Base-by-base conservation (phyloP, 2,888 invertebrate genomes). In the Drosophila birchii region DNA sequence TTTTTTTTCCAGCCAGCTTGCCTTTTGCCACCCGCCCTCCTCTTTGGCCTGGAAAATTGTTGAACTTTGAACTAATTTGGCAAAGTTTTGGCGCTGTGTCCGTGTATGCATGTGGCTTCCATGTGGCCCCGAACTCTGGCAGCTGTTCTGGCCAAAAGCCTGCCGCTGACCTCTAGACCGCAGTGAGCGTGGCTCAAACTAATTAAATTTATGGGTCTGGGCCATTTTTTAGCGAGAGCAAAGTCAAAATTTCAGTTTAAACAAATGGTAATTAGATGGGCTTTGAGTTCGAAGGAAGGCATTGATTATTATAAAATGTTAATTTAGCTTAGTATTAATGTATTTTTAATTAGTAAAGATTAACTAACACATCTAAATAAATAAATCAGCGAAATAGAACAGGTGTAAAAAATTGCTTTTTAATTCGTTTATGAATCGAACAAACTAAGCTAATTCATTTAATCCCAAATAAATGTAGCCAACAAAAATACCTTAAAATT, bases 61-160 rank as follows among this genome's bases (percentile, higher is more conserved):
- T 89, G 78, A 85, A 85, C 88, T 85, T 87, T 87, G 83, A 89
- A 87, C 85, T 87, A 89, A 85, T 85, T 85, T 89, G 75, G 71
- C 61, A 82, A 85, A 77, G 76, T 85, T 85, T 78, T 62, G 75
- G 60, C 44, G 56, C 72, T 63, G 53, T 45, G 75, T 67, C 64
- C 55, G 68, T 68, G 47, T 68, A 41, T 68, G 71, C 70, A 71
- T 71, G 71, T 41, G 71, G 70, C 70, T 69, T 55, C 53, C 32
- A 44, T 32, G 32, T 83, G 81, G 61, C 79, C 78, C 79, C 83
- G 82, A 76, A 76, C 76, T 69, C 79, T 76, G 86, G 81, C 83
- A 86, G 84, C 81, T 83, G 76, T 72, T 78, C 23, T 69, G 81
- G 71, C 47, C 57, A 57, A 51, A 29, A 66, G 58, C 58, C 58